These are phyloP conservation scores for Galleria mellonella DNA, from an alignment of 1,140 invertebrate species.

Conservation along the genomic window DNA sequence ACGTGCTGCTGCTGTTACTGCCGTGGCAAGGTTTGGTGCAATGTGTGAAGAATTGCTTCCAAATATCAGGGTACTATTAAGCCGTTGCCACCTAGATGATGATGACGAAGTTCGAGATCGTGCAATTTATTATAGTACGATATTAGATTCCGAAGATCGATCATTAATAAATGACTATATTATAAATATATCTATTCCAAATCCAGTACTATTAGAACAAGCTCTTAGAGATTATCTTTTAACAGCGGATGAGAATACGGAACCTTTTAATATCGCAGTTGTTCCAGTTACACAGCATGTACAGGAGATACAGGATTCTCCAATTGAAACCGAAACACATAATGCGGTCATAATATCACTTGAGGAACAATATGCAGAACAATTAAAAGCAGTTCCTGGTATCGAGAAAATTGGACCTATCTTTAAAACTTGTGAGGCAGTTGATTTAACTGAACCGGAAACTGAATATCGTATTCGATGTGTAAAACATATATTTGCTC, in stretches of 20 bases:
- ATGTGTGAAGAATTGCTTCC: conserved; percentile 90
- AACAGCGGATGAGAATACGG: conserved; percentile 74
- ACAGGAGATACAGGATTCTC: conserved; percentile 58
- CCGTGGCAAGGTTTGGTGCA: conserved; percentile 97
- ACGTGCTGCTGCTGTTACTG: conserved; percentile 95
- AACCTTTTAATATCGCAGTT: conserved; percentile 91
- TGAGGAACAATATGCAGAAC: conserved; percentile 91
- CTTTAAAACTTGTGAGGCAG: conserved; percentile 91
- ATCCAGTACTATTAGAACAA: conserved; percentile 91
- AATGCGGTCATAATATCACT: conserved; percentile 77
- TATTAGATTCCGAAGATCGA: conserved; percentile 80
- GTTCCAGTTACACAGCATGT: conserved; percentile 82
- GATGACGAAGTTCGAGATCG: conserved; percentile 99
- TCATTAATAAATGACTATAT: conserved; percentile 88
- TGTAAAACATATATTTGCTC: conserved; percentile 93
- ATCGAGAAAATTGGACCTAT: conserved; percentile 83
- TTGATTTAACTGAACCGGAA: conserved; percentile 96
- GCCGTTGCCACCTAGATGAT: conserved; percentile 94
- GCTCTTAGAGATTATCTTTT: conserved; percentile 86
- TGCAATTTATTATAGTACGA: conserved; percentile 94
- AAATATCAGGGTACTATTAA: conserved; percentile 88
- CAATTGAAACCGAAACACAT: conserved; percentile 69
- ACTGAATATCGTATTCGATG: conserved; percentile 98
- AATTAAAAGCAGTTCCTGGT: conserved; percentile 83
- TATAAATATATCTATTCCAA: conserved; percentile 81